phyloP scores from a whole-genome alignment of 2,797 vertebrate species.

The Cossypha polioptera region DNA sequence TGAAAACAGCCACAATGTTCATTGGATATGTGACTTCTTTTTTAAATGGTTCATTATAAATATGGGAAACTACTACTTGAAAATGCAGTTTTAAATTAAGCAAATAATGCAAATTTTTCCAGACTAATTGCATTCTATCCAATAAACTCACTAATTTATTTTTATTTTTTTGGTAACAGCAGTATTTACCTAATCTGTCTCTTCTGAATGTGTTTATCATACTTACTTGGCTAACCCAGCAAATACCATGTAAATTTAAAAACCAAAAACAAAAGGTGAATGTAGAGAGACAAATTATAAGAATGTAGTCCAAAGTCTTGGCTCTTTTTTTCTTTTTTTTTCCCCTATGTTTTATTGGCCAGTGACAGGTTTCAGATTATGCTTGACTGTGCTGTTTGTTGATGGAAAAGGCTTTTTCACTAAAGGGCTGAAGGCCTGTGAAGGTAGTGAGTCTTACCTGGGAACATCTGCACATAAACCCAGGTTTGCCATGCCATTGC shows the following conservation, averaged over 20 bases:
- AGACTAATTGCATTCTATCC: background rate
- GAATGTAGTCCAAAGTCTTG: background rate
- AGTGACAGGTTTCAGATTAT: background rate
- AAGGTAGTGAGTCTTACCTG: background rate
- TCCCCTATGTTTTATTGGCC: background rate
- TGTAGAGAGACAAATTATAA: background rate
- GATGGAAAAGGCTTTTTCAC: background rate
- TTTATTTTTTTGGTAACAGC: background rate
- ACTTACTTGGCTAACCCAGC: background rate
- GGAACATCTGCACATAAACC: background rate
- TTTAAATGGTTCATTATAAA: no score
- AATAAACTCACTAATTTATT: background rate
- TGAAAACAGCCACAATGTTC: background rate
- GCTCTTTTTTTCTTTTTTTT: background rate
- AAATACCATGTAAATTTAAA: background rate
- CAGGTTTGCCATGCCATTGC: background rate
- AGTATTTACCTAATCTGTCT: background rate
- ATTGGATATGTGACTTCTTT: background rate
- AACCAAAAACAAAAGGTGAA: background rate
- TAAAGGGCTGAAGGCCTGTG: background rate
- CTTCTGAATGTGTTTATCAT: background rate
- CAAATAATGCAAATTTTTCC: background rate
- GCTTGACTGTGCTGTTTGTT: background rate
- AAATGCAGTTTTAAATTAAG: background rate
- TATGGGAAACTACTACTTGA: background rate